Conservation (phyloP, 2,888 invertebrate species). For the Drosophila algonquin region DNA sequence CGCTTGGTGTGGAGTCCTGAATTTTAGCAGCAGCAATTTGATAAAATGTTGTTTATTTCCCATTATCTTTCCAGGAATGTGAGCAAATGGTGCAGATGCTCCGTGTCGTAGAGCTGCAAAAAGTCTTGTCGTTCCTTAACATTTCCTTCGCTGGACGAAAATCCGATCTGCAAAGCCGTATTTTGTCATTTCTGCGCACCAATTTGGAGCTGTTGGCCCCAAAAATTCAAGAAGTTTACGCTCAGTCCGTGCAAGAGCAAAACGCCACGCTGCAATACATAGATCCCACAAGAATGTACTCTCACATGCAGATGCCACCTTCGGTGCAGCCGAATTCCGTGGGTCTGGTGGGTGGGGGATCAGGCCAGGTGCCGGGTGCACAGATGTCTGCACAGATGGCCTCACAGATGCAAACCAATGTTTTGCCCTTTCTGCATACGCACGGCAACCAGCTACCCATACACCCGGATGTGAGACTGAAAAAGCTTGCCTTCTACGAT, state of each 20-base stretch:
- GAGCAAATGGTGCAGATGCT: slow-evolving; percentile 85
- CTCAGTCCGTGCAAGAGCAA: slow-evolving; percentile 80
- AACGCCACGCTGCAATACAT: slow-evolving; percentile 64
- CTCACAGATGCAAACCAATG: slow-evolving; percentile 81
- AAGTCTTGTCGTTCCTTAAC: slow-evolving; percentile 91
- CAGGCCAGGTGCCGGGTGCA: slow-evolving; percentile 58
- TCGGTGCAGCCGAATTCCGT: slow-evolving; percentile 78
- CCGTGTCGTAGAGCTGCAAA: slow-evolving; percentile 93
- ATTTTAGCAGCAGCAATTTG: slow-evolving; percentile 16
- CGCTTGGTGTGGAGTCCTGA: slow-evolving; percentile 43
- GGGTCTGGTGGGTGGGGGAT: slow-evolving; percentile 73
- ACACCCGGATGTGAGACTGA: slow-evolving; percentile 96
- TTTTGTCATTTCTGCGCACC: slow-evolving; percentile 88
- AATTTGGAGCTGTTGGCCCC: slow-evolving; percentile 86
- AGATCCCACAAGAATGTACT: slow-evolving; percentile 83
- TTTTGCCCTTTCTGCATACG: slow-evolving; percentile 82
- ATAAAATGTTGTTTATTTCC: not conserved
- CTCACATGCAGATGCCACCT: slow-evolving; percentile 82
- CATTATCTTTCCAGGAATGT: slow-evolving; percentile 76
- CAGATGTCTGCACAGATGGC: slow-evolving; percentile 52
- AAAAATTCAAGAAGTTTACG: slow-evolving; percentile 86
- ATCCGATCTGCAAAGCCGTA: slow-evolving; percentile 90
- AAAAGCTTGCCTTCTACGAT: slow-evolving; percentile 96
- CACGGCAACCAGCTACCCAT: slow-evolving; percentile 88
- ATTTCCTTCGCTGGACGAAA: slow-evolving; percentile 92